phyloP scores from a whole-genome alignment of 2,888 invertebrate species.

The Eristalinus aeneus region DNA sequence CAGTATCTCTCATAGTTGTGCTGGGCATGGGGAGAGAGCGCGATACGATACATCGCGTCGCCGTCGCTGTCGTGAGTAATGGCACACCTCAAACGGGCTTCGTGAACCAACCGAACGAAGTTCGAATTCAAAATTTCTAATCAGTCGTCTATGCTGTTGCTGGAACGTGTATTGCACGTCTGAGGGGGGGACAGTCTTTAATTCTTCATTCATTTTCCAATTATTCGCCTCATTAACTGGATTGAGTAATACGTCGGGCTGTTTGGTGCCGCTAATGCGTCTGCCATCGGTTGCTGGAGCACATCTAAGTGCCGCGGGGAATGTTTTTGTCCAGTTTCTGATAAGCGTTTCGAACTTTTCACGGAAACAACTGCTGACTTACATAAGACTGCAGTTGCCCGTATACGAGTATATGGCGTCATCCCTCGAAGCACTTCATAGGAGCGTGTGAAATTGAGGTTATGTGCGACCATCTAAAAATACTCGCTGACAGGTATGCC shows the following conservation, averaged over 20 bases:
- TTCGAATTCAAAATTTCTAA: conserved; percentile 34
- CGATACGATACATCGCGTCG: neutral
- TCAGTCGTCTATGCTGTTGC: neutral
- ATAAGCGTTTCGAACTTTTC: conserved; percentile 29
- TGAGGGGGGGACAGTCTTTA: neutral
- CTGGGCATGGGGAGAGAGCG: neutral
- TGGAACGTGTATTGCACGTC: conserved; percentile 3
- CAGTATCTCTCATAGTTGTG: neutral
- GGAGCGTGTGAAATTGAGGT: neutral
- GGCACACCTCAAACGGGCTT: conserved; percentile 52
- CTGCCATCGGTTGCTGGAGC: neutral
- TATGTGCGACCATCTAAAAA: neutral
- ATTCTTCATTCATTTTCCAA: conserved; percentile 11
- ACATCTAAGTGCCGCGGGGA: neutral
- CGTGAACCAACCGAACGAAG: conserved; percentile 19
- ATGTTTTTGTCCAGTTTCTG: conserved; percentile 18
- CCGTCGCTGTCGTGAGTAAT: conserved; percentile 33
- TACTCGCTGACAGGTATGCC: conserved; percentile 21
- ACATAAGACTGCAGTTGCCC: conserved; percentile 20
- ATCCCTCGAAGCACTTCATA: neutral
- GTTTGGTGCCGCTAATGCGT: conserved; percentile 34
- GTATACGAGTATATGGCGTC: neutral
- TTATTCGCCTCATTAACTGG: conserved; percentile 46
- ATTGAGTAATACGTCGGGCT: conserved; percentile 35
- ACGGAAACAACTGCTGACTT: conserved; percentile 32